Base-by-base conservation (phyloP, 2,113 vertebrate genomes). In the Megaceryle maxima region DNA sequence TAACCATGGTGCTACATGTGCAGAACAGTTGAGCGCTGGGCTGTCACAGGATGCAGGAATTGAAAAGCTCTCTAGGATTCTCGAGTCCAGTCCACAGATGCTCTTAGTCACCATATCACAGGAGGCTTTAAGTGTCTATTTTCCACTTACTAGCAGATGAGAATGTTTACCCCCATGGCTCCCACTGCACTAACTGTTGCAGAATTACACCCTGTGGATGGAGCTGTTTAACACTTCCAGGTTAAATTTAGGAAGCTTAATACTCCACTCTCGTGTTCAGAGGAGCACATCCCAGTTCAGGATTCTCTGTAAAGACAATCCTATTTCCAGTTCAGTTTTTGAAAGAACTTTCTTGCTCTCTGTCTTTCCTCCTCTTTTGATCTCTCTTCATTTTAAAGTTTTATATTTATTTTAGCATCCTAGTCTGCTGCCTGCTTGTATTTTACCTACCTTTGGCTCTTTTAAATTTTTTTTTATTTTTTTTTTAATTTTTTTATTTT, bases 191-290 rank as follows among this genome's bases (percentile, higher is more conserved):
- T 66, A 64, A 50, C 79, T 63, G n/a, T 37, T 83, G 72, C 46
- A 80, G 63, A 88, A 63, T 62, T 62, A 41, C 46, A 86, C 59
- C 25, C 50, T 63, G 64, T 55, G 88, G 50, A 74, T 83, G 88
- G 80, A 70, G 25, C 41, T 56, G 7, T 76, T 83, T 37, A 74
- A 20, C 31, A 33, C 74, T 82, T 87, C 57, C 60, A 90, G 33
- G 33, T 4, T 60, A 76, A 68, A 53, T 80, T 62, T 37, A 56
- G 29, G 64, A 92, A 90, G 56, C 22, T 69, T 81, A 46, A 63
- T 64, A 82, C 64, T 94, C 51, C 35, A 41, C 84, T 82, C 51
- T 82, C 81, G 21, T 79, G 48, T 85, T 95, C 62, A 72, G 57
- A 46, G 25, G 51, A 62, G 31, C 37, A 86, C 60, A 69, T 55